Evolutionary conservation across 2,113 vertebrate species (phyloP), one percentile per base, ranked within the genome.

Genomic region (Phyllostomus hastatus): DNA sequence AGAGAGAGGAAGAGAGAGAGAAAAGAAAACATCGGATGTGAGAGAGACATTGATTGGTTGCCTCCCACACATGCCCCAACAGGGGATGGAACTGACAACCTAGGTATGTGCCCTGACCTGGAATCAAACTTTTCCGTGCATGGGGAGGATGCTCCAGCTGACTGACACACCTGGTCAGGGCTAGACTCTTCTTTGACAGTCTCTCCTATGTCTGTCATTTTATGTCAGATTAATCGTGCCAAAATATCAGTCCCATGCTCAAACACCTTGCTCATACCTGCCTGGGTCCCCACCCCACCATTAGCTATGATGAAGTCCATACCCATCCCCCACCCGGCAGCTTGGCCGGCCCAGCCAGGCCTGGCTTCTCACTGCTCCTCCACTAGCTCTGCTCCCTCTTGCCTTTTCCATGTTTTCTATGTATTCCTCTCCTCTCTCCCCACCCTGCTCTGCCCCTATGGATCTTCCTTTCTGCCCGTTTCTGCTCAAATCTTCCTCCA

Each of bases 211-310:
- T 69, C 72, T 67, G 66, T 22, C 69, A 70, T 57, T 43, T 35
- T 72, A 57, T 81, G 43, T 67, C 69, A 57, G 16, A 33, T 46
- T 28, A n/a, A 33, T 20, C 70, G n/a, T 91, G 61, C 61, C 10
- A 41, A 84, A 89, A 70, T 35, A n/a, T 70, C 52, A 26, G 43
- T 82, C 35, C 22, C 24, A 79, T 43, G 64, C 10, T 72, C 43
- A 35, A 38, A 41, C 26, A 46, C 20, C 61, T 43, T 8, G 76
- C 31, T 54, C 7, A n/a, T 1, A 54, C 31, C 24, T 7, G 2
- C 1, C 20, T 20, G 78, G 7, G 2, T 17, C 19, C 38, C 38
- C 20, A 52, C 2, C 20, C 46, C 2, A 10, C 9, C 8, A 0
- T 26, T 50, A 69, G 61, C 11, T 20, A 0, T 19, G 41, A 48